Conservation (phyloP, 2,797 vertebrate species). For the Artibeus lituratus region DNA sequence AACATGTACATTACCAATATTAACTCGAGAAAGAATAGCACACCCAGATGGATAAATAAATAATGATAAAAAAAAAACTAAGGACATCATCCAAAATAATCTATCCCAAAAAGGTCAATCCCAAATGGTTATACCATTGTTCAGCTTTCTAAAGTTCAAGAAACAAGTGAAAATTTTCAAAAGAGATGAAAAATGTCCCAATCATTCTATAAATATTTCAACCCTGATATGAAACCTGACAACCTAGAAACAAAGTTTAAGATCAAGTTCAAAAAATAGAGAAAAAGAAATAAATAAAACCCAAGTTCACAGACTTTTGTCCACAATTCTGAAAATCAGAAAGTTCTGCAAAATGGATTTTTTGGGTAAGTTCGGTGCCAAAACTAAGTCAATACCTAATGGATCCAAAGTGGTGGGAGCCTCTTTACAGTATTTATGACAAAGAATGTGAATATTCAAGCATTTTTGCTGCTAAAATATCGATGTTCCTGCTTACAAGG, state of each 20-base stretch:
- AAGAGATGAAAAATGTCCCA: not conserved
- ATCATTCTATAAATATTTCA: conserved; percentile 14
- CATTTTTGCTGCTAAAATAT: not conserved
- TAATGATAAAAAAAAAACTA: not conserved
- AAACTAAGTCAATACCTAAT: not conserved
- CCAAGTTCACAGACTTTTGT: not conserved
- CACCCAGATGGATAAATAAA: not conserved
- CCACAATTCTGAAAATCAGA: not conserved
- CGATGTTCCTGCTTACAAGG: not conserved
- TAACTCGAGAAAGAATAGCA: not conserved
- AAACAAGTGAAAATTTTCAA: not conserved
- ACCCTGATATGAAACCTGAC: not conserved
- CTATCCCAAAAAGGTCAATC: not conserved
- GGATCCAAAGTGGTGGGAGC: not conserved
- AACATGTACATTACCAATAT: not conserved
- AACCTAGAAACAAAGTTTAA: not conserved
- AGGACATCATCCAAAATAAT: not conserved
- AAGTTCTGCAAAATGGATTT: not conserved
- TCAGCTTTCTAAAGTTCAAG: not conserved
- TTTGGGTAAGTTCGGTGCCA: not conserved
- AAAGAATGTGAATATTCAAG: not conserved
- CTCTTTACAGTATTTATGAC: not conserved
- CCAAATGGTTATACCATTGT: not conserved
- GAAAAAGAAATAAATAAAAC: not conserved
- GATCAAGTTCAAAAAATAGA: not conserved